Base-by-base conservation (phyloP, 2,797 vertebrate genomes). In the Galagoides demidoff region DNA sequence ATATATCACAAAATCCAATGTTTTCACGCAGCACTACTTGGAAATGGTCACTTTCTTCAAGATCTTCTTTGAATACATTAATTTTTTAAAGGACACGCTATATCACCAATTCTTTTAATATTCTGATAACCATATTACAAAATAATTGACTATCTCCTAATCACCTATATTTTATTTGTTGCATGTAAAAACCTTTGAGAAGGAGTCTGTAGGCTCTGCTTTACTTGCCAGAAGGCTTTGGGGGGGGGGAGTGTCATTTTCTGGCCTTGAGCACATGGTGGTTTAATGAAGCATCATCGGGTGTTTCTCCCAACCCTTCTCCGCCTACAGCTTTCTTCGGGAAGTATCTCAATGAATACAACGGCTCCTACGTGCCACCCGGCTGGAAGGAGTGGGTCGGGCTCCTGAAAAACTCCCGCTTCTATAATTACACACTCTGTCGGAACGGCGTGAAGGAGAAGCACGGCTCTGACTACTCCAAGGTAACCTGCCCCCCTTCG, bases 301-400 rank as follows among this genome's bases (percentile, higher is more conserved):
- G 49, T 4, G 37, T 0, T 13, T 29, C 84, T 31, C 74, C 95
- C 89, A 68, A 79, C 45, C 59, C 95, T 73, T 97, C 70, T 98
- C 34, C 97, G 71, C 90, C 85, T 95, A 29, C 98, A 99, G 99
- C 99, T 96, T 99, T 99, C 98, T 99, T 99, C 97, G 99, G 99
- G 71, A 99, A 99, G 98, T 99, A 99, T 97, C 99, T 99, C 81
- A 99, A 99, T 61, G 99, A 99, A 96, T 99, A 99, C 98, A 99
- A 99, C 3, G 99, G 99, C 93, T 99, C 99, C 73, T 99, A 99
- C 45, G 98, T 99, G 78, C 99, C 99, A 0, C 98, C 99, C 0
- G 99, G 99, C 29, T 99, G 99, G 99, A 99, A 99, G 97, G 99
- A 99, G 98, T 99, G 99, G 99, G 99, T 99, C 74, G 99, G 99